A percentile compares a stretch with the other conserved stretches of the same genome.
Conservation (phyloP, 2,797 vertebrate genomes). For the Tadarida brasiliensis region DNA sequence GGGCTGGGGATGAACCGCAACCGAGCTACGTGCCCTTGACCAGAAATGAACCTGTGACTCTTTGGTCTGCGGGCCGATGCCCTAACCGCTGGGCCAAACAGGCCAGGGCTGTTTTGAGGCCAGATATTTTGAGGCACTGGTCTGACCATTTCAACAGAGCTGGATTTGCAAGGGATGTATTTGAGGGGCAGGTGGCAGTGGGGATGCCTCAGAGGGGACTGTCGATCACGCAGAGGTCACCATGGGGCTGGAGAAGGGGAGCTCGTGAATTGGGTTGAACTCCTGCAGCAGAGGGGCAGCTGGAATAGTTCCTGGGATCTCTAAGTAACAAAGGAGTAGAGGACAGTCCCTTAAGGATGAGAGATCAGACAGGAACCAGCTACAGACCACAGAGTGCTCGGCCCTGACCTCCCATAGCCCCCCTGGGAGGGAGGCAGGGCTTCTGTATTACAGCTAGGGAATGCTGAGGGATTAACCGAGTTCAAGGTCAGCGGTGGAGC, state of each 20-base stretch:
- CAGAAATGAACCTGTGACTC: too few species aligned
- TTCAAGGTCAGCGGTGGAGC: background rate
- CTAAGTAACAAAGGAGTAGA: background rate
- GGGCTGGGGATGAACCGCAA: too few species aligned
- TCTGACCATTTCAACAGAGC: background rate
- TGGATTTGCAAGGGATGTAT: background rate
- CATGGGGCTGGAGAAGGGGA: background rate
- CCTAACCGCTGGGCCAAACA: too few species aligned
- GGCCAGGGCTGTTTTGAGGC: too few species aligned
- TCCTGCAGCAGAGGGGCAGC: background rate
- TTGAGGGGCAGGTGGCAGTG: background rate
- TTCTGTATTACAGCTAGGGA: background rate
- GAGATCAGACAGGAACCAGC: background rate
- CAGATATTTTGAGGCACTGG: background rate
- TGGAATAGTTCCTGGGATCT: background rate
- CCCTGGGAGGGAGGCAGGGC: background rate
- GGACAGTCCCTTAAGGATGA: background rate
- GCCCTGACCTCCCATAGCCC: background rate
- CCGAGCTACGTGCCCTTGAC: too few species aligned
- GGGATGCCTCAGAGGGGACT: background rate
- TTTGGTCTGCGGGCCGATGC: too few species aligned
- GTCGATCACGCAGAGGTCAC: background rate
- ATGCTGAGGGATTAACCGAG: background rate
- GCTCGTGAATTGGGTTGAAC: background rate
- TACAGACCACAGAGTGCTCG: accelerated